A percentile compares a stretch with the other conserved stretches of the same genome.
These are phyloP conservation scores for Ceuthmochares aereus DNA, from an alignment of 2,113 vertebrate genomes.

Conservation along the genomic window DNA sequence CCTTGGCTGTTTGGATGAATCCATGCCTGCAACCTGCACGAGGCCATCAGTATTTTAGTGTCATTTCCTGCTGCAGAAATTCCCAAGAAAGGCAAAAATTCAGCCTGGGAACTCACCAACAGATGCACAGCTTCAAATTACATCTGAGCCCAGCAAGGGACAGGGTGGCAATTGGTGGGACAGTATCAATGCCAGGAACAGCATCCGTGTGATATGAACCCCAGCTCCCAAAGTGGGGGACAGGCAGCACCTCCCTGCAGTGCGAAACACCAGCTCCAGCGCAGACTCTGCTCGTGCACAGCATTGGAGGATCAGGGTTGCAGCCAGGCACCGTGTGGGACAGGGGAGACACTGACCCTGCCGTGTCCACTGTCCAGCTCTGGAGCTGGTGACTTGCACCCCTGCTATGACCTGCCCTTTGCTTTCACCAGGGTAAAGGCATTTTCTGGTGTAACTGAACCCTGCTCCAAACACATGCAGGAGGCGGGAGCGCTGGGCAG, in stretches of 20 bases:
- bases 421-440: background rate
- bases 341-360: background rate
- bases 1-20: background rate
- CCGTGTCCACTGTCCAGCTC: accelerated
- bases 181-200: accelerated
- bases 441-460: background rate
- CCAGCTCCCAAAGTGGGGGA: background rate
- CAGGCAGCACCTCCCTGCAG: accelerated
- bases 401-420: background rate
- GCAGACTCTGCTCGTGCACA: accelerated
- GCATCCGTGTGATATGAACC: background rate
- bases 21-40: background rate
- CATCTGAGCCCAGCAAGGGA: background rate
- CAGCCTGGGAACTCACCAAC: background rate
- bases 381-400: accelerated
- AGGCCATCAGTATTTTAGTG: background rate
- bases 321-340: accelerated
- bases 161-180: background rate
- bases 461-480: background rate
- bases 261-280: background rate
- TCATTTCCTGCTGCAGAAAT: background rate
- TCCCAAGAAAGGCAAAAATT: background rate
- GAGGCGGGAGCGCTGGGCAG: background rate
- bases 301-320: accelerated
- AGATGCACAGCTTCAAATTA: background rate